phyloP scores from a whole-genome alignment of 2,888 invertebrate species.

The Graphium colonna region DNA sequence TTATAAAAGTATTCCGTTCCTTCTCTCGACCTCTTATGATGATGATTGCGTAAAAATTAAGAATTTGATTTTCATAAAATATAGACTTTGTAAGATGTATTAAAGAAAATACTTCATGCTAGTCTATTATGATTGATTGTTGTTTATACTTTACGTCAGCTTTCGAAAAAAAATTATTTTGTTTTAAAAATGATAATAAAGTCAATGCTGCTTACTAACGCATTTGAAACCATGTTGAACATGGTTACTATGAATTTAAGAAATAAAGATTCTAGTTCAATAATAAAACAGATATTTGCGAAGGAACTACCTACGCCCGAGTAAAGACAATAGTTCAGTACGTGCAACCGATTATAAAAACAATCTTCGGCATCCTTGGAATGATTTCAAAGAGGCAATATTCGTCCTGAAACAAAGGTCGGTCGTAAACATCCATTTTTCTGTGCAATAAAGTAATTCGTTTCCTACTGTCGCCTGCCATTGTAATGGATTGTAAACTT shows the following conservation, averaged over 20 bases:
- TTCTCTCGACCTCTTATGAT: no score
- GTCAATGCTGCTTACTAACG: constrained; percentile 18
- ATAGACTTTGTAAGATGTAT: no score
- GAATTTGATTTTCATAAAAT: no score
- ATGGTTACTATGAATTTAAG: constrained; percentile 2
- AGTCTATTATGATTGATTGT: no score
- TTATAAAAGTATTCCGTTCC: no score
- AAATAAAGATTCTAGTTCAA: no score
- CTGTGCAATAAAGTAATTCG: constrained; percentile 65
- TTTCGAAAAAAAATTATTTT: no score
- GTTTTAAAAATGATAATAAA: no score
- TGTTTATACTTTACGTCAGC: no score
- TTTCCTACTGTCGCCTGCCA: constrained; percentile 64
- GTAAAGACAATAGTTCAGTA: constrained; percentile 11
- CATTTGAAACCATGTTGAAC: constrained; percentile 18
- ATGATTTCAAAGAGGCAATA: constrained; percentile 41
- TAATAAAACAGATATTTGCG: not conserved
- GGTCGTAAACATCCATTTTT: constrained; percentile 65
- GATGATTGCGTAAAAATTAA: no score
- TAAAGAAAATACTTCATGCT: no score
- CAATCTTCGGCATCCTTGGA: constrained; percentile 55
- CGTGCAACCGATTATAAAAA: constrained; percentile 21
- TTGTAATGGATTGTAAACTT: constrained; percentile 69
- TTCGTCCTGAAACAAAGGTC: constrained; percentile 44
- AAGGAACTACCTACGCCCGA: not conserved